These are phyloP conservation scores for Bradynema listronoti DNA, from an alignment of 1,140 invertebrate genomes.

Conservation along the genomic window DNA sequence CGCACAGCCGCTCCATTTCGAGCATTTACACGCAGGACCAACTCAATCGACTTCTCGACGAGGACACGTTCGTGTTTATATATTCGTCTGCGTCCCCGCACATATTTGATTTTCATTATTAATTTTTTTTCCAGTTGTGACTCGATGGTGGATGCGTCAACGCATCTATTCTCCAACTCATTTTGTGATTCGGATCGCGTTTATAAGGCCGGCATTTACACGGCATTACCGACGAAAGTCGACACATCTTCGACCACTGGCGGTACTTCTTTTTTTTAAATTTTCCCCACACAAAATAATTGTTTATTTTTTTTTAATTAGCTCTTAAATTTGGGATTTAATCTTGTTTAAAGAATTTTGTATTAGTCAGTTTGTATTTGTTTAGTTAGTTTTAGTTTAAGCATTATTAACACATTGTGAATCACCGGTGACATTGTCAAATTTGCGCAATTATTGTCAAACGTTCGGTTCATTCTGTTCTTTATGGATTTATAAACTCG, in stretches of 20 bases:
- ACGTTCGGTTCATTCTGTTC: too few species aligned
- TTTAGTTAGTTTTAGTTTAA: too few species aligned
- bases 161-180: conserved; percentile 13
- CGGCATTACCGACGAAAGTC: neutral
- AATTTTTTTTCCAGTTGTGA: conserved; percentile 20
- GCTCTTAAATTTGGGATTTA: too few species aligned
- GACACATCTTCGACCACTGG: conserved; percentile 8
- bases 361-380: too few species aligned
- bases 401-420: too few species aligned
- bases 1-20: conserved; percentile 12
- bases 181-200: neutral
- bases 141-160: conserved; percentile 16
- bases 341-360: too few species aligned
- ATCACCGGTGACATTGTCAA: too few species aligned
- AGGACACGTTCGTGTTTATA: conserved; percentile 11
- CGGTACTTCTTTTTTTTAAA: too few species aligned
- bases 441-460: too few species aligned
- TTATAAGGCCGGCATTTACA: conserved; percentile 15
- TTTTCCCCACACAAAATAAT: too few species aligned
- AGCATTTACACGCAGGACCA: conserved; percentile 18
- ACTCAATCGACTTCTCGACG: conserved; percentile 11
- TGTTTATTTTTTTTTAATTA: too few species aligned
- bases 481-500: too few species aligned
- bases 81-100: neutral
- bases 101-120: neutral